A percentile compares a stretch with the other conserved stretches of the same genome.
These are phyloP conservation scores for Sorex maritimensis DNA, from an alignment of 2,797 vertebrate genomes.

Conservation along the genomic window DNA sequence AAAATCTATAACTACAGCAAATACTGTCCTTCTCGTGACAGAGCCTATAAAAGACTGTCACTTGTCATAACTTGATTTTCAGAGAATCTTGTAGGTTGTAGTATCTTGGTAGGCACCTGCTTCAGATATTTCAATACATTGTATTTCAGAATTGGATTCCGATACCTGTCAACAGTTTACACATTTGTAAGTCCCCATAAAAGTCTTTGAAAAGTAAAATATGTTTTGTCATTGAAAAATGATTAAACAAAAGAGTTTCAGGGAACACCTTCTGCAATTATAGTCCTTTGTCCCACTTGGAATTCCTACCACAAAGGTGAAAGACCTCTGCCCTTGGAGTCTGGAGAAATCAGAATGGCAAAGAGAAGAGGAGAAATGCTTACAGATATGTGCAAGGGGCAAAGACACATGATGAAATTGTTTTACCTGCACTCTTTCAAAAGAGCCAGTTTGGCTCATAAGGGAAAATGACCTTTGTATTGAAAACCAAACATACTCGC, in stretches of 20 bases:
- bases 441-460: conserved; percentile 55
- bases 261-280: conserved; percentile 9
- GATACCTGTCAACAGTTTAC: not conserved
- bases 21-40: not conserved
- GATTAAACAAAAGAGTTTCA: not conserved
- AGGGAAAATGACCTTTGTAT: conserved; percentile 77
- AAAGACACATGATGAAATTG: conserved; percentile 76
- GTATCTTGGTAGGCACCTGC: not conserved
- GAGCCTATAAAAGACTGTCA: not conserved
- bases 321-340: conserved; percentile 68
- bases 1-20: not conserved
- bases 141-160: not conserved
- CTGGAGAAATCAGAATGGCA: conserved; percentile 48
- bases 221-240: not conserved
- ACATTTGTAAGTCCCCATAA: conserved; percentile 22
- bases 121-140: no score
- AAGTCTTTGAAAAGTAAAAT: conserved; percentile 43
- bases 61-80: not conserved
- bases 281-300: conserved; percentile 63
- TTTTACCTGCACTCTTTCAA: conserved; percentile 74
- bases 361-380: conserved; percentile 65
- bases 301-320: conserved; percentile 56
- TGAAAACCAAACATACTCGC: conserved; percentile 52
- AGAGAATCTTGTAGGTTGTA: not conserved
- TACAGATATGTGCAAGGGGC: conserved; percentile 35